Base-by-base conservation (phyloP, 2,888 invertebrate genomes). In the Metalampra italica region DNA sequence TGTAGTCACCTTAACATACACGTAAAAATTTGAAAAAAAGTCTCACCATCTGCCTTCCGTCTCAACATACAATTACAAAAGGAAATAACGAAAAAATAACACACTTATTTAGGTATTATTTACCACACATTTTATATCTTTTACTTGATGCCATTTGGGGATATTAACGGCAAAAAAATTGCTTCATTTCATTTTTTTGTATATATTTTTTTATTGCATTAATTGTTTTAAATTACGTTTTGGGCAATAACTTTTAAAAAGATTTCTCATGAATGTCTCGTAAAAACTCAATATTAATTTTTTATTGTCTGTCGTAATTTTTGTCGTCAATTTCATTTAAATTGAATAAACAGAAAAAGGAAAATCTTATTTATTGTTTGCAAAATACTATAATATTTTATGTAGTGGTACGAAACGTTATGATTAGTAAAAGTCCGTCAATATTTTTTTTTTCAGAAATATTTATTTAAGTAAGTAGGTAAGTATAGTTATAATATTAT, bases 31-130 rank as follows among this genome's bases (percentile, higher is more conserved):
- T 80, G 68, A 71, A 80, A 74, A 65, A 76, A 70, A 75, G 75
- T 81, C 82, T 71, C 85, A 83, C 78, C 87, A 87, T 87, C 87
- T 87, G 87, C 84, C 78, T 70, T 71, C 77, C 71, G 80, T 75
- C 79, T 68, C 66, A 54, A 70, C 66, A 69, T 75, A 76, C 75
- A 86, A 86, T 87, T 87, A 86, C 75, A 75, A 64, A 60, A 62
- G 65, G 70, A 77, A 78, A 75, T 68, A 73, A 78, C 74, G 73
- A 78, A 64, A 78, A 71, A 75, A 14, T 22, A 44, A 36, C n/a
- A n/a, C n/a, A n/a, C n/a, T n/a, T n/a, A n/a, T n/a, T n/a, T n/a
- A 36, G 11, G 7, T 11, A 36, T 12, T 37, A 12, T 44, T 37
- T 44, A 30, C 11, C 14, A 11, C 3, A 36, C 3, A 36, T n/a